phyloP scores from a whole-genome alignment of 2,113 vertebrate species.

The Vombatus ursinus region DNA sequence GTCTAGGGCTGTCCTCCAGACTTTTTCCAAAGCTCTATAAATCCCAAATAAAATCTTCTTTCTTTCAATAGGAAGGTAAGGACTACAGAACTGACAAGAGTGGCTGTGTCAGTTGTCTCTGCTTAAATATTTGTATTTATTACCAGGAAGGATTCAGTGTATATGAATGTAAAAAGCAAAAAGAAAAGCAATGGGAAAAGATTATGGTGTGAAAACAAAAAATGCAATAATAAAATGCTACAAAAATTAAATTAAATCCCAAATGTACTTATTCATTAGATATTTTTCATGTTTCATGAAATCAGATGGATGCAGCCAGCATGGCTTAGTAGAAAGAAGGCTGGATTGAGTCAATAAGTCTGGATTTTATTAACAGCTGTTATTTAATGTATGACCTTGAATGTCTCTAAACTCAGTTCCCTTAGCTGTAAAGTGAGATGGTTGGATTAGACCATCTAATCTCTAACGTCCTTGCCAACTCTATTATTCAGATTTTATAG shows the following conservation, averaged over 20 bases:
- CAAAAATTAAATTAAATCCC: background rate
- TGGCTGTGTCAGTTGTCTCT: background rate
- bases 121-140: background rate
- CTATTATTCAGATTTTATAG: background rate
- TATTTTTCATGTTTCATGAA: background rate
- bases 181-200: background rate
- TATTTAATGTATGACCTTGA: background rate
- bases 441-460: too few relatives aligned
- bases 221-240: background rate
- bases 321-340: background rate
- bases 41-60: background rate
- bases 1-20: background rate
- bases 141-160: background rate
- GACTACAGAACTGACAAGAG: background rate
- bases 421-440: background rate
- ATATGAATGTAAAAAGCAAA: background rate
- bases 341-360: background rate
- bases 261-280: background rate
- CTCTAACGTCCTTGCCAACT: background rate
- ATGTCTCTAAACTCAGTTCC: background rate
- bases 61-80: background rate
- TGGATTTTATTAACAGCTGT: background rate
- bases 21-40: background rate
- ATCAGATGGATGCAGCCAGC: background rate
- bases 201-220: background rate